phyloP scores from a whole-genome alignment of 2,113 vertebrate genomes.

The Strigops habroptila region DNA sequence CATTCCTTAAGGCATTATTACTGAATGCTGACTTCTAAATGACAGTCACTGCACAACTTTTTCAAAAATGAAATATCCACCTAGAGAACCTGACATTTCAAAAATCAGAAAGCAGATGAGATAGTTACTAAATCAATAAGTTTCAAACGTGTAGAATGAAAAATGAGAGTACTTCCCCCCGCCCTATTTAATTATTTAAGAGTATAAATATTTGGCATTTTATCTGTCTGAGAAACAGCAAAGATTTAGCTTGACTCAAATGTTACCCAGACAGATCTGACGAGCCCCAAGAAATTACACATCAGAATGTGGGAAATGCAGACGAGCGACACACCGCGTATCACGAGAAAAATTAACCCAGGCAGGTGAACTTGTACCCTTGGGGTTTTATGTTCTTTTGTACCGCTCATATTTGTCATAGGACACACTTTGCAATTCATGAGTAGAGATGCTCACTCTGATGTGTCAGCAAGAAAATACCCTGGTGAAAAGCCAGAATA shows the following conservation, averaged over 20 bases:
- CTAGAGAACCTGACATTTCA: slow-evolving; percentile 11
- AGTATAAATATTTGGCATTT: neutral
- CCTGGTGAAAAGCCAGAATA: neutral
- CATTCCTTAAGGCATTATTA: neutral
- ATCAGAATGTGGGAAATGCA: neutral
- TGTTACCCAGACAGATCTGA: neutral
- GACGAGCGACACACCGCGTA: neutral
- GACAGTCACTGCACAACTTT: neutral
- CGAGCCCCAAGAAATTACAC: neutral
- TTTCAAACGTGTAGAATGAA: neutral
- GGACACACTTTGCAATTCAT: neutral
- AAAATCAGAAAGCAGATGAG: slow-evolving; percentile 2
- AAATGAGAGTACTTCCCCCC: neutral
- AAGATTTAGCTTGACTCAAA: neutral
- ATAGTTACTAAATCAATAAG: slow-evolving; percentile 17
- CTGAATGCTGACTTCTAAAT: neutral
- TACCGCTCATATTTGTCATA: neutral
- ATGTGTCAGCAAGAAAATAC: neutral
- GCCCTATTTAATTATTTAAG: slow-evolving; percentile 19
- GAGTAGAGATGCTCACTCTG: neutral
- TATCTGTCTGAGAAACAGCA: neutral
- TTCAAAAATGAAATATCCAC: neutral
- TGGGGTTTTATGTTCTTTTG: neutral
- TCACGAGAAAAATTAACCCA: neutral
- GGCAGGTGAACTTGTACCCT: neutral